A percentile compares a stretch with the other conserved stretches of the same genome.
These are phyloP conservation scores for Tretioscincus oriximinensis DNA, from an alignment of 2,113 vertebrate genomes.

Conservation along the genomic window DNA sequence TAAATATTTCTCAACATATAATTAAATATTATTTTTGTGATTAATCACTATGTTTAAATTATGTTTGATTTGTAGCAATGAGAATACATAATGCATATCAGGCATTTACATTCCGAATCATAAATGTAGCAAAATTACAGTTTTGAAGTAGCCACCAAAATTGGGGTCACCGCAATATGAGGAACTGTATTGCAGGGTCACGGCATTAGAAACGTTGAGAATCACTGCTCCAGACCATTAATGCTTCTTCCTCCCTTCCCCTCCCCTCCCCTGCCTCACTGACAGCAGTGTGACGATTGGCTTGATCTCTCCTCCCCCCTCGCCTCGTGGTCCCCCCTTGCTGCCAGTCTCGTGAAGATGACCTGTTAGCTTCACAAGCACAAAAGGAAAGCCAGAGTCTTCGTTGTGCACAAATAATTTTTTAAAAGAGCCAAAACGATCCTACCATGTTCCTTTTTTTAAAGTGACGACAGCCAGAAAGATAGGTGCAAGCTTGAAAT, in stretches of 20 bases:
- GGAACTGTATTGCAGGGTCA: no score
- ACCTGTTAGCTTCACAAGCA: conserved; percentile 85
- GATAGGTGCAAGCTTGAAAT: conserved; percentile 74
- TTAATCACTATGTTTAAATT: no score
- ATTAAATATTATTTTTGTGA: no score
- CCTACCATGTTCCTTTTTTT: conserved; percentile 60
- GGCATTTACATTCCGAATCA: no score
- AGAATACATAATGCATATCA: no score
- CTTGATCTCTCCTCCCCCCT: conserved; percentile 76
- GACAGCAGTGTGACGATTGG: conserved; percentile 83
- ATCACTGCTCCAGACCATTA: no score
- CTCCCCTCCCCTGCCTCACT: conserved; percentile 66
- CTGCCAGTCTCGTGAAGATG: conserved; percentile 80
- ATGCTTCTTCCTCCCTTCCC: conserved; percentile 72
- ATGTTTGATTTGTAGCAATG: no score
- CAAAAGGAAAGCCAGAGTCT: conserved; percentile 77
- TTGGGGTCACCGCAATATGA: no score
- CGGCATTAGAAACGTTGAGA: no score
- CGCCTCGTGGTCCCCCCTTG: conserved; percentile 73
- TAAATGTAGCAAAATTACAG: no score
- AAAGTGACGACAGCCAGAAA: conserved; percentile 48
- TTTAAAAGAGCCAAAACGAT: conserved; percentile 67
- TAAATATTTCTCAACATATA: no score
- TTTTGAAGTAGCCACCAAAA: no score
- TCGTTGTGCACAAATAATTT: conserved; percentile 76